Evolutionary conservation across 2,113 vertebrate genomes (phyloP).

Genomic region (Takifugu flavidus): DNA sequence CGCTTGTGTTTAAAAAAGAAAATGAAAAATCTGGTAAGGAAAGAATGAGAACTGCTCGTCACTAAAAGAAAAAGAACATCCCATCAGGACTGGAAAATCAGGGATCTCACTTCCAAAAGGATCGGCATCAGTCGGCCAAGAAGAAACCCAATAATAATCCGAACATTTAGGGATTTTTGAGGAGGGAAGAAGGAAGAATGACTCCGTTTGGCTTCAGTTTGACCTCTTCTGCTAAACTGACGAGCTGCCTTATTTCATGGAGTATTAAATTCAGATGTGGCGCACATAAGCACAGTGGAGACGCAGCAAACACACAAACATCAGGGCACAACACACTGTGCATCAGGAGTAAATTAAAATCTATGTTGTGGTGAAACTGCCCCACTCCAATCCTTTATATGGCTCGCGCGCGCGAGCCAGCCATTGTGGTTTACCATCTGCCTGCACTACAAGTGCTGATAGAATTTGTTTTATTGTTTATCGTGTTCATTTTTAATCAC

Average conservation of each 20-base stretch:
- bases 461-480: too few species aligned
- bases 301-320: constrained; percentile 44
- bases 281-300: constrained; percentile 85
- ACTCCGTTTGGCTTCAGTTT: constrained; percentile 83
- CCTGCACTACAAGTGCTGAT: too few species aligned
- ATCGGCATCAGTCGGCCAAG: constrained; percentile 82
- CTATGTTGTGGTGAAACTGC: neutral
- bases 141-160: constrained; percentile 85
- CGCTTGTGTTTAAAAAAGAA: constrained; percentile 6
- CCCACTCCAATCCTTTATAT: too few species aligned
- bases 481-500: too few species aligned
- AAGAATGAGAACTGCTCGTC: constrained; percentile 57
- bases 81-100: constrained; percentile 91
- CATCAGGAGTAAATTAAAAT: neutral
- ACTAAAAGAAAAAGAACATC: constrained; percentile 66
- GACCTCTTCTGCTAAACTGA: constrained; percentile 96
- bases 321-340: constrained; percentile 3
- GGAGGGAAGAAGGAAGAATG: constrained; percentile 45
- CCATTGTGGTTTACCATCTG: too few species aligned
- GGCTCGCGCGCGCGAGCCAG: too few species aligned
- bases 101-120: constrained; percentile 81
- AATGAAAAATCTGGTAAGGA: constrained; percentile 4
- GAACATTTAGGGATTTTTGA: constrained; percentile 80
- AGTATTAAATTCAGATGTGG: constrained; percentile 98
- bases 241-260: constrained; percentile 92